phyloP scores from a whole-genome alignment of 2,888 invertebrate genomes.

The Brenthis daphne region DNA sequence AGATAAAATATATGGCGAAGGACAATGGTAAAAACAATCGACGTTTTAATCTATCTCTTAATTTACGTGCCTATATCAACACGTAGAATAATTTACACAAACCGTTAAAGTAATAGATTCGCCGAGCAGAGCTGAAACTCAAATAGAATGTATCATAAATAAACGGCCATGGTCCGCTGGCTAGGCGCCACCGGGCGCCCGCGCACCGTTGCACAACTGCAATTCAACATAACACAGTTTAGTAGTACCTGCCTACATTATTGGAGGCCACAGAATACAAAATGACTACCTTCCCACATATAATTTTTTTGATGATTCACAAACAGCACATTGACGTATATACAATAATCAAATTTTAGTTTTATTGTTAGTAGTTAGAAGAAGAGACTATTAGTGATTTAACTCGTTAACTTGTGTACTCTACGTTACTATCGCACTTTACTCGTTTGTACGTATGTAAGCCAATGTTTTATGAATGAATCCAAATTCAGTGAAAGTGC shows the following conservation, averaged over 20 bases:
- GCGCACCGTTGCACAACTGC: conserved; percentile 46
- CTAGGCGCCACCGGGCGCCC: conserved; percentile 50
- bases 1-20: conserved; percentile 33
- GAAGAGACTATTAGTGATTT: no score
- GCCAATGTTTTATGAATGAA: conserved; percentile 1
- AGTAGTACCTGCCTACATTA: conserved; percentile 9
- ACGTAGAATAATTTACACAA: neutral
- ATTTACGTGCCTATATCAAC: neutral
- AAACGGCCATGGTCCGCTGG: conserved; percentile 51
- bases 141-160: conserved; percentile 49
- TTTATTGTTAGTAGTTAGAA: no score
- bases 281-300: neutral
- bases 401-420: no score
- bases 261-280: conserved; percentile 4
- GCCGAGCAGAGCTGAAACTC: conserved; percentile 30
- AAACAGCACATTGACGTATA: neutral
- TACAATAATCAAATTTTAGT: no score
- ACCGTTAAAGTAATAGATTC: conserved; percentile 27
- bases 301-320: neutral
- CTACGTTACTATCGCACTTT: no score
- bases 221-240: conserved; percentile 35
- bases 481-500: conserved; percentile 8
- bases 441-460: no score
- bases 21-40: conserved; percentile 25
- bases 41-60: neutral